A percentile compares a stretch with the other conserved stretches of the same genome.
Evolutionary conservation across 2,113 vertebrate species (phyloP).

Genomic region (Pituophis catenifer): DNA sequence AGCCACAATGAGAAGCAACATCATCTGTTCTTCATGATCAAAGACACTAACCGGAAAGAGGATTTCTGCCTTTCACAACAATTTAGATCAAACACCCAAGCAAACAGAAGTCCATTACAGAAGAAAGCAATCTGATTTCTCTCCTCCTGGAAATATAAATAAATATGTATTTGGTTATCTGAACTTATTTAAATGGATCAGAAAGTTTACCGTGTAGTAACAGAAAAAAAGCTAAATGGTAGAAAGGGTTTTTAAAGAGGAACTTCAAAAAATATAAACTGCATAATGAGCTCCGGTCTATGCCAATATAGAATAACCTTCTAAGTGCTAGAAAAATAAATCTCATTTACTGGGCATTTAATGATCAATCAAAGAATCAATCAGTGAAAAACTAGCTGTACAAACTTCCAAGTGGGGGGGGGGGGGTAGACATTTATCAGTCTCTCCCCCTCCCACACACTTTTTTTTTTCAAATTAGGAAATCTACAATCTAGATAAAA

Average conservation of each 20-base stretch:
- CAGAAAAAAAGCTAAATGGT: conserved; percentile 1
- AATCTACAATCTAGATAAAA: not conserved
- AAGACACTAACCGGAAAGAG: not conserved
- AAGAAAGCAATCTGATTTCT: conserved; percentile 24
- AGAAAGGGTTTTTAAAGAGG: not conserved
- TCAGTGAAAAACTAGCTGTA: not conserved
- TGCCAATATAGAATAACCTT: not conserved
- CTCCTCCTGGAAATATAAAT: not conserved
- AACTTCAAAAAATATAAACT: not conserved
- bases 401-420: not conserved
- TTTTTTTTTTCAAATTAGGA: not conserved
- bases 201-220: not conserved
- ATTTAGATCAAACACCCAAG: conserved; percentile 19
- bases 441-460: not conserved
- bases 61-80: conserved; percentile 20
- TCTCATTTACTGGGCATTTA: not conserved
- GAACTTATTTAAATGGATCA: not conserved
- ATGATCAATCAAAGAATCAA: not conserved
- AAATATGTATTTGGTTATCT: rapidly evolving
- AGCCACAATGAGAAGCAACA: not conserved
- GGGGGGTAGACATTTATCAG: not conserved
- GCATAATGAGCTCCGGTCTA: not conserved
- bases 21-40: conserved; percentile 2
- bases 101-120: conserved; percentile 21
- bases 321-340: not conserved